Evolutionary conservation across 2,797 vertebrate genomes (phyloP).

Genomic region (Bucorvus abyssinicus): DNA sequence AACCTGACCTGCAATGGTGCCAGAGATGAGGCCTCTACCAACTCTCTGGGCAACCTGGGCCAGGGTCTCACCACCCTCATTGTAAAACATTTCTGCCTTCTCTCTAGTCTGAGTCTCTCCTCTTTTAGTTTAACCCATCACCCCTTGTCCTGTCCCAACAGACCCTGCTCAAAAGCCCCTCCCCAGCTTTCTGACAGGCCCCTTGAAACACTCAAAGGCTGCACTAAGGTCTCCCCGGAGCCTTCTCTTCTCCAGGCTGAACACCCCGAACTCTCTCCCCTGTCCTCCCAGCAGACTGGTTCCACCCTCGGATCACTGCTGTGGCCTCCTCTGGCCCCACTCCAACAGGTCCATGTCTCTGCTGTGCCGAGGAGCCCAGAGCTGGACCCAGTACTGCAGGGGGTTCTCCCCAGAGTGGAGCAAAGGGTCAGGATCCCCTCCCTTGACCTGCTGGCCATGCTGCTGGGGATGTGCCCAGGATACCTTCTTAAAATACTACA

Average conservation of each 20-base stretch:
- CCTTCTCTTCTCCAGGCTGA: not conserved
- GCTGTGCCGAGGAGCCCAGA: not conserved
- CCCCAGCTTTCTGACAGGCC: not conserved
- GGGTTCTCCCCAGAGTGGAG: too few species aligned
- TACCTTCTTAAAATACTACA: not conserved
- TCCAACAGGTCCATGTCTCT: not conserved
- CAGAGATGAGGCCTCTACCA: too few species aligned
- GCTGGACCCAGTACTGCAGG: not conserved
- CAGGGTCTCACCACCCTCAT: too few species aligned
- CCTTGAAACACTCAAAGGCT: not conserved
- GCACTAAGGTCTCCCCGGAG: not conserved
- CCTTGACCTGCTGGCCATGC: not conserved
- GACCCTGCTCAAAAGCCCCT: not conserved
- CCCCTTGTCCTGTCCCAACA: too few species aligned
- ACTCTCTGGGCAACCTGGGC: too few species aligned
- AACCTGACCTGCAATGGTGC: too few species aligned
- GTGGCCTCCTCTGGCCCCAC: not conserved
- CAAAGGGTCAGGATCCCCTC: not conserved
- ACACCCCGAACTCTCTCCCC: not conserved
- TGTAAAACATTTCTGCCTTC: too few species aligned
- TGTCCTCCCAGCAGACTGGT: not conserved
- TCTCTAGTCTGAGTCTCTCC: too few species aligned
- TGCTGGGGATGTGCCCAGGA: not conserved
- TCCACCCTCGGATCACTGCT: not conserved
- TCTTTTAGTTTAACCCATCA: too few species aligned